phyloP scores from a whole-genome alignment of 1,140 invertebrate species.

The Nomia melanderi region DNA sequence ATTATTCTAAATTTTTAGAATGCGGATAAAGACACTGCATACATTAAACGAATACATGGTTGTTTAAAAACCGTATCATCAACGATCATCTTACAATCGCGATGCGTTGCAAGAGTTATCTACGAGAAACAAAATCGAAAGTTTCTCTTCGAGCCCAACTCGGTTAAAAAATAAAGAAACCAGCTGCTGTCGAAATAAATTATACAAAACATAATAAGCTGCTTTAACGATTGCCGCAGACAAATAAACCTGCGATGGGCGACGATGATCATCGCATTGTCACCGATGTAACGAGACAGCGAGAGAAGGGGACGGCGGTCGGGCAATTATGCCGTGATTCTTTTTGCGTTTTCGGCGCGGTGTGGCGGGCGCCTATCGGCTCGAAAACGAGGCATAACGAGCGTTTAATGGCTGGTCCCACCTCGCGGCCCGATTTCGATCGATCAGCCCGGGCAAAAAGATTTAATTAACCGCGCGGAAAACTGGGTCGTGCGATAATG shows the following conservation, averaged over 20 bases:
- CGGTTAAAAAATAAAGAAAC: too few species aligned
- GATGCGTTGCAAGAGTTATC: too few species aligned
- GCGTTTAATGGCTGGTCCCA: constrained; percentile 40
- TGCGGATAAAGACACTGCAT: too few species aligned
- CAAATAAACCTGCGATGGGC: neutral
- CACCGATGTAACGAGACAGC: constrained; percentile 13
- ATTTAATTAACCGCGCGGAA: constrained; percentile 55
- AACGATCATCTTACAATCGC: too few species aligned
- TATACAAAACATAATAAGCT: too few species aligned
- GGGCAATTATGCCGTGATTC: constrained; percentile 17
- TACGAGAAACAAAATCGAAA: too few species aligned
- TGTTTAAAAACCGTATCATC: too few species aligned
- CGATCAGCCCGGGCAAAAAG: neutral
- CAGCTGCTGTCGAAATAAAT: too few species aligned
- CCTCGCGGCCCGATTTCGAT: constrained; percentile 29
- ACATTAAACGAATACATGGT: too few species aligned
- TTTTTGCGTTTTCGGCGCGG: neutral
- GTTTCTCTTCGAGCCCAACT: too few species aligned
- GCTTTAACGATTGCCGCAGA: too few species aligned
- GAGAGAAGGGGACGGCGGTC: neutral
- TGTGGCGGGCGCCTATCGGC: constrained; percentile 19
- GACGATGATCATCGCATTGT: constrained; percentile 9
- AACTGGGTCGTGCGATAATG: constrained; percentile 53
- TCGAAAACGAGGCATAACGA: constrained; percentile 36
- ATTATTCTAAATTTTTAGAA: too few species aligned